Percentiles rank a stretch among this genome's conserved stretches.
These are phyloP conservation scores for Megaceryle maxima DNA, from an alignment of 2,113 vertebrate genomes.

Conservation along the genomic window DNA sequence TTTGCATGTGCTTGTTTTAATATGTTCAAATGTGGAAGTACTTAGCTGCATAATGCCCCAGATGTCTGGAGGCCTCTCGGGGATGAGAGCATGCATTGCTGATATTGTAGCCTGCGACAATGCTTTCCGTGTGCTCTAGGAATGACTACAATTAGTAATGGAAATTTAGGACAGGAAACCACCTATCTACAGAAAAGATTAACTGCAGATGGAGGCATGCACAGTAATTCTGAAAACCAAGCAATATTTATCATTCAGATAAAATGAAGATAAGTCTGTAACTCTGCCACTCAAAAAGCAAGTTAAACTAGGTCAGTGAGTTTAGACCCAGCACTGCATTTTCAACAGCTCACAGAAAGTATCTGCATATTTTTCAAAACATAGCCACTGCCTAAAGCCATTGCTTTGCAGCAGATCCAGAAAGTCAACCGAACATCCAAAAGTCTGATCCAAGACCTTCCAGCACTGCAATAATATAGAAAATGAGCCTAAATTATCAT, in stretches of 20 bases:
- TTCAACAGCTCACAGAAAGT: constrained; percentile 13
- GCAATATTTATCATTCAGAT: constrained; percentile 18
- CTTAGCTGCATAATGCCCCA: constrained; percentile 15
- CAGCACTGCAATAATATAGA: neutral
- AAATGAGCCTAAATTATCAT: constrained; percentile 24
- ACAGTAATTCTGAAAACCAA: constrained; percentile 40
- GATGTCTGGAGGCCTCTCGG: neutral
- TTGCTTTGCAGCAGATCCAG: constrained; percentile 24
- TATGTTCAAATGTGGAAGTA: neutral
- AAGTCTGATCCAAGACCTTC: constrained; percentile 34
- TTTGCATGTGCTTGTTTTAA: neutral
- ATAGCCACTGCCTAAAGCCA: constrained; percentile 42
- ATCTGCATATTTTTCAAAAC: constrained; percentile 55
- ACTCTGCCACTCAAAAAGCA: constrained; percentile 8
- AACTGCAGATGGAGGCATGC: neutral
- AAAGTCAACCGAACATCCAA: neutral
- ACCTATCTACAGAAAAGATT: neutral
- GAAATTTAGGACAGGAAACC: constrained; percentile 52
- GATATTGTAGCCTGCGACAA: neutral
- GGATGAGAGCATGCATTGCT: neutral
- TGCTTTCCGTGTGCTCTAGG: neutral
- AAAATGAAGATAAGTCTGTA: constrained; percentile 30
- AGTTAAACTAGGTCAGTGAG: constrained; percentile 58
- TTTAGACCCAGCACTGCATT: constrained; percentile 25
- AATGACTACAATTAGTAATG: neutral